Evolutionary conservation across 2,888 invertebrate genomes (phyloP).

Genomic region (Eulithis testata): DNA sequence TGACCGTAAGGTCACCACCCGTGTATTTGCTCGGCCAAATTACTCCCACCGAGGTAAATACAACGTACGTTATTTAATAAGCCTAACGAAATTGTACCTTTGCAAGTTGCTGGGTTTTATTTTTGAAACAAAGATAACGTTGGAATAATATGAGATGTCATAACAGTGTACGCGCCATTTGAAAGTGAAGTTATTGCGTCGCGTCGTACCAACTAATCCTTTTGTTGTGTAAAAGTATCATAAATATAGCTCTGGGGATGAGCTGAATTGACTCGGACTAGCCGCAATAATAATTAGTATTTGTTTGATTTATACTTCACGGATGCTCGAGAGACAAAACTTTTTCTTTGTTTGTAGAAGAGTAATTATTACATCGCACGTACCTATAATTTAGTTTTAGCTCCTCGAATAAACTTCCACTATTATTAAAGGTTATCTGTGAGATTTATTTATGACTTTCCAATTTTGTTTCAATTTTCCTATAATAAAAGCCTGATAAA

Average conservation of each 20-base stretch:
- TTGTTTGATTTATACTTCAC: constrained; percentile 55
- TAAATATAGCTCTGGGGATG: constrained; percentile 58
- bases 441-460: background rate
- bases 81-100: constrained; percentile 50
- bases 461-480: constrained; percentile 48
- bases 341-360: constrained; percentile 30
- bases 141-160: constrained; percentile 55
- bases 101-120: constrained; percentile 47
- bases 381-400: constrained; percentile 6
- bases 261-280: constrained; percentile 72
- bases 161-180: constrained; percentile 71
- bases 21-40: constrained; percentile 72
- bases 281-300: constrained; percentile 72
- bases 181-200: constrained; percentile 67
- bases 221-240: constrained; percentile 68
- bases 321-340: constrained; percentile 33
- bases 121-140: constrained; percentile 57
- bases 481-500: constrained; percentile 59
- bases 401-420: background rate
- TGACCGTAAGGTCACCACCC: constrained; percentile 73
- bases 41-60: constrained; percentile 68
- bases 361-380: constrained; percentile 1
- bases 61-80: constrained; percentile 68
- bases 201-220: constrained; percentile 58
- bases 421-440: background rate